These are phyloP conservation scores for Pangasius larnaudii DNA, from an alignment of 2,797 vertebrate genomes.

Conservation along the genomic window DNA sequence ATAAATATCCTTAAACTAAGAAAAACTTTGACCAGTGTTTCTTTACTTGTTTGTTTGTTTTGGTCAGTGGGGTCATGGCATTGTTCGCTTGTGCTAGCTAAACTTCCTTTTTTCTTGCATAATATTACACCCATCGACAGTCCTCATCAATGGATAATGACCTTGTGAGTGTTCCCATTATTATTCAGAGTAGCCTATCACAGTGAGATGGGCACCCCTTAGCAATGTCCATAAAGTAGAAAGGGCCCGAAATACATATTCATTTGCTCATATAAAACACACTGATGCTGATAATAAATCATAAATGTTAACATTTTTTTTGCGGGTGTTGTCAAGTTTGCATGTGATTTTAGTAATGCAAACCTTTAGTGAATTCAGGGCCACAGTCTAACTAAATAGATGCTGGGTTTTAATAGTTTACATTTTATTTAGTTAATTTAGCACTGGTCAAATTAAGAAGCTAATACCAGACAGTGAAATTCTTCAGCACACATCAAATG, in stretches of 20 bases:
- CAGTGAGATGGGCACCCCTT: background rate
- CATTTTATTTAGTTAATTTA: slow-evolving; percentile 10
- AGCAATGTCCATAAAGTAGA: background rate
- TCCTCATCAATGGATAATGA: background rate
- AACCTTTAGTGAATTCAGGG: background rate
- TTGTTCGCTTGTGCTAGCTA: background rate
- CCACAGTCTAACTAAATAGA: background rate
- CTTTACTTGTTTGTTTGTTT: background rate
- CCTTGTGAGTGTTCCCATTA: background rate
- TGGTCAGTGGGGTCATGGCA: background rate
- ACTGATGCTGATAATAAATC: too few species aligned
- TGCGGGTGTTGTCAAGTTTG: background rate
- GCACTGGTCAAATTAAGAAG: slow-evolving; percentile 27
- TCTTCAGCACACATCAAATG: background rate
- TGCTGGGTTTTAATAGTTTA: background rate
- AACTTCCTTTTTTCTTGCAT: background rate
- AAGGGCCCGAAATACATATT: background rate
- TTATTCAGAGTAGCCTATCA: background rate
- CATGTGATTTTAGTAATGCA: background rate
- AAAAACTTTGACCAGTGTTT: background rate
- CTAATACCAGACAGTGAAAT: slow-evolving; percentile 5
- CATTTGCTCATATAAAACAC: background rate
- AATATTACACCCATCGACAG: background rate
- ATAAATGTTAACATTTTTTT: background rate
- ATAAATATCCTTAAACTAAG: background rate